A percentile compares a stretch with the other conserved stretches of the same genome.
Conservation (phyloP, 2,797 vertebrate genomes). For the Rhinogobio ventralis region DNA sequence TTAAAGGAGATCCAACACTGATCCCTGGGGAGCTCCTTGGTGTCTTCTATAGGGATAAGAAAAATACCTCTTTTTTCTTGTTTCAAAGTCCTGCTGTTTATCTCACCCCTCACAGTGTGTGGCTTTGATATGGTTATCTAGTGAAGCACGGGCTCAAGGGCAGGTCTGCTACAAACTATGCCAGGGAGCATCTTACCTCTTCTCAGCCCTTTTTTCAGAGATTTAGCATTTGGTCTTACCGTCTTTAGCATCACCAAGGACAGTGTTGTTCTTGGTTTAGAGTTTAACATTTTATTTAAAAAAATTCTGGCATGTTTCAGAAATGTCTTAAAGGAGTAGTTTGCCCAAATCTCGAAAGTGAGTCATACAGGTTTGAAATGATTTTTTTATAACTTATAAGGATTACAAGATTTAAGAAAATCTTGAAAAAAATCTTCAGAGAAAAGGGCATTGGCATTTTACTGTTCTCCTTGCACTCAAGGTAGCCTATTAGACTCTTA, state of each 20-base stretch:
- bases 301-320: not conserved
- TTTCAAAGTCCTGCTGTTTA: constrained; percentile 34
- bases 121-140: constrained; percentile 50
- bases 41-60: constrained; percentile 3
- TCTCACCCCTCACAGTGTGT: constrained; percentile 8
- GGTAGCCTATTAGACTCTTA: constrained; percentile 44
- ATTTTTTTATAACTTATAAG: not conserved
- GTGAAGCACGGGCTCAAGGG: constrained; percentile 21
- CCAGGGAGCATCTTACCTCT: constrained; percentile 40
- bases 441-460: constrained; percentile 15
- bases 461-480: constrained; percentile 1
- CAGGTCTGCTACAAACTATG: constrained; percentile 25
- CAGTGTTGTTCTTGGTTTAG: not conserved
- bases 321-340: not conserved
- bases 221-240: constrained; percentile 32
- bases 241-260: constrained; percentile 20
- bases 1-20: constrained; percentile 1
- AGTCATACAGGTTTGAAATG: not conserved
- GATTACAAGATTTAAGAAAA: not conserved
- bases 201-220: constrained; percentile 19
- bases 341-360: not conserved
- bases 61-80: constrained; percentile 3
- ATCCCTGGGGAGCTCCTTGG: constrained; percentile 15
- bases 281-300: not conserved
- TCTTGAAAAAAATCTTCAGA: not conserved